Conservation (phyloP, 1,140 invertebrate species). For the Drosophila sulfurigaster region DNA sequence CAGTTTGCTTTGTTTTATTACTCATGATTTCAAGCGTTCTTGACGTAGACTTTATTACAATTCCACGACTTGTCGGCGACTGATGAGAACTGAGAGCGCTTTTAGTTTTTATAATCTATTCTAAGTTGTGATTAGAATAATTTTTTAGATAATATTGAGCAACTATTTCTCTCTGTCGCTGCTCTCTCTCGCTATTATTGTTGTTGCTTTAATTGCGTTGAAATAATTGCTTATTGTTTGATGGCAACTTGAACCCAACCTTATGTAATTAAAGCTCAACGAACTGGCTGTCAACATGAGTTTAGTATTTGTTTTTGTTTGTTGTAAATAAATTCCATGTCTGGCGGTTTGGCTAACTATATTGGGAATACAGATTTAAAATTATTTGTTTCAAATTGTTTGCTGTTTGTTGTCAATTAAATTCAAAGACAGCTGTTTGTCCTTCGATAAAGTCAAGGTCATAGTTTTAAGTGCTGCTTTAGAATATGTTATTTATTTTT, state of each 20-base stretch:
- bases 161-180: background rate
- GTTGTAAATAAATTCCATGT: background rate
- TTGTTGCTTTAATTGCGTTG: background rate
- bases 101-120: slow-evolving; percentile 20
- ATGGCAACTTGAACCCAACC: background rate
- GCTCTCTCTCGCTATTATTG: background rate
- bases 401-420: background rate
- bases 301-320: background rate
- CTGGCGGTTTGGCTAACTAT: background rate
- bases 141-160: background rate
- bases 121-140: background rate
- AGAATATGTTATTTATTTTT: no score
- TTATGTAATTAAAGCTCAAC: slow-evolving; percentile 8
- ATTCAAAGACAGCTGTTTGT: background rate
- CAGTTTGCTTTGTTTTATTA: slow-evolving; percentile 53
- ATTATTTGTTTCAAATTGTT: background rate
- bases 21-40: slow-evolving; percentile 1
- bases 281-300: background rate
- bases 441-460: background rate
- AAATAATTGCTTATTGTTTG: slow-evolving; percentile 17
- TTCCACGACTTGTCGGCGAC: background rate
- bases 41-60: background rate
- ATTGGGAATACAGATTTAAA: background rate
- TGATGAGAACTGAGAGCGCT: background rate
- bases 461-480: background rate